These are phyloP conservation scores for Scaptodrosophila lebanonensis DNA, from an alignment of 1,140 invertebrate genomes.

Conservation along the genomic window DNA sequence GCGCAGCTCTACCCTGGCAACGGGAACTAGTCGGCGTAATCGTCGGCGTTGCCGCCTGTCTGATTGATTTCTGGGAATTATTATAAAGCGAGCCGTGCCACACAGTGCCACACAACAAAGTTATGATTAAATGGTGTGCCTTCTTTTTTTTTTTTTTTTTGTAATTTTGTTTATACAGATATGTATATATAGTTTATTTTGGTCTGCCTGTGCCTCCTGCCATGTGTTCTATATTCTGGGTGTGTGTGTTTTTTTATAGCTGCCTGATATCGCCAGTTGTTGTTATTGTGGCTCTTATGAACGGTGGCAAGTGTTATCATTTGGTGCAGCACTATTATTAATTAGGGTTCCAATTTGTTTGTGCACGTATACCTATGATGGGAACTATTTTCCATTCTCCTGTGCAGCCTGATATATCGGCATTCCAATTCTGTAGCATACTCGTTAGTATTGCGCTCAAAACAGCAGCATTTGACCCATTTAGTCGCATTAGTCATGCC, in stretches of 20 bases:
- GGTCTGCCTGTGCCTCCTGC: slow-evolving; percentile 29
- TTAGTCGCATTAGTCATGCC: slow-evolving; percentile 55
- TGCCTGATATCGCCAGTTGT: background rate
- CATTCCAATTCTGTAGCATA: no score
- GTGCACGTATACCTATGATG: slow-evolving; percentile 3
- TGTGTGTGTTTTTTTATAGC: slow-evolving; percentile 17
- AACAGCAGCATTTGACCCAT: slow-evolving; percentile 53
- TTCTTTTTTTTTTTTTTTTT: background rate
- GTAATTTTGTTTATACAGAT: no score
- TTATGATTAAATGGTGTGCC: slow-evolving; percentile 57
- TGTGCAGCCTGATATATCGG: background rate
- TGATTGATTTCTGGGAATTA: slow-evolving; percentile 74
- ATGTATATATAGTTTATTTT: no score
- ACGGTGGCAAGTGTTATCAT: slow-evolving; percentile 66
- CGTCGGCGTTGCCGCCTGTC: slow-evolving; percentile 33
- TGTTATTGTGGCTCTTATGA: slow-evolving; percentile 10
- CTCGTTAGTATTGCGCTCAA: background rate
- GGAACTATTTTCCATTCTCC: slow-evolving; percentile 7
- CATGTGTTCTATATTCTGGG: slow-evolving; percentile 1
- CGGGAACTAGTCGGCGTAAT: slow-evolving; percentile 3
- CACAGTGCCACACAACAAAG: slow-evolving; percentile 56
- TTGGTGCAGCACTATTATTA: slow-evolving; percentile 56
- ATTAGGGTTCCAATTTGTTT: slow-evolving; percentile 32
- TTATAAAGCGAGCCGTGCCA: slow-evolving; percentile 27
- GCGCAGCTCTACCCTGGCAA: no score